phyloP scores from a whole-genome alignment of 2,888 invertebrate genomes.

The Branchellion lobata region DNA sequence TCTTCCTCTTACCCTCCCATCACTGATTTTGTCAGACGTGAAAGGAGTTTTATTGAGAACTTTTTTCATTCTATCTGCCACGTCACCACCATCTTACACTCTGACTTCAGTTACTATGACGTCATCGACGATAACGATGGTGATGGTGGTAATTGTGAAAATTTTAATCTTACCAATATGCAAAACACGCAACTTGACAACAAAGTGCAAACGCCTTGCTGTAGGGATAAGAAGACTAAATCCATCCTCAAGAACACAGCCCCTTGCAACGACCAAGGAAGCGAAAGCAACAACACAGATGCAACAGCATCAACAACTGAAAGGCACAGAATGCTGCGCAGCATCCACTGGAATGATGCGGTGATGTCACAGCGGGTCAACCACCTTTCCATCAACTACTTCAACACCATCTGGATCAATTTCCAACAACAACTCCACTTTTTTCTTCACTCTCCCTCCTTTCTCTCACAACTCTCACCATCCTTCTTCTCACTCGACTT shows the following conservation, averaged over 20 bases:
- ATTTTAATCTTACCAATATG: background rate
- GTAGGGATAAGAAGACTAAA: background rate
- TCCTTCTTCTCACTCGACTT: background rate
- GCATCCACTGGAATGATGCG: background rate
- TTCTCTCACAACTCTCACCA: background rate
- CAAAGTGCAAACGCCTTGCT: too few relatives aligned
- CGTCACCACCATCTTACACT: constrained; percentile 58
- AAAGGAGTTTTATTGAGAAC: constrained; percentile 58
- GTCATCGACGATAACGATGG: background rate
- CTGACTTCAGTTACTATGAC: constrained; percentile 51
- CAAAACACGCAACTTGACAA: too few relatives aligned
- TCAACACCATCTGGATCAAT: constrained; percentile 1
- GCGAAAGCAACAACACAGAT: background rate
- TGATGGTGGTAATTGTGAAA: constrained; percentile 40
- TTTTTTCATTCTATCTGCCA: constrained; percentile 60
- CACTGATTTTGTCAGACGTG: constrained; percentile 56
- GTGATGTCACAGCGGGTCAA: background rate
- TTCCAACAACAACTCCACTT: constrained; percentile 1
- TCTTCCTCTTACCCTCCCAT: constrained; percentile 56
- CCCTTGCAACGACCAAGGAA: background rate
- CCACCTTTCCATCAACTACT: background rate
- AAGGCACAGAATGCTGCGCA: background rate
- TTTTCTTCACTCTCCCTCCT: background rate
- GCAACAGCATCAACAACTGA: too few relatives aligned
- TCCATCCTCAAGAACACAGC: background rate